These are phyloP conservation scores for Rhinatrema bivittatum DNA, from an alignment of 2,797 vertebrate species.

Conservation along the genomic window DNA sequence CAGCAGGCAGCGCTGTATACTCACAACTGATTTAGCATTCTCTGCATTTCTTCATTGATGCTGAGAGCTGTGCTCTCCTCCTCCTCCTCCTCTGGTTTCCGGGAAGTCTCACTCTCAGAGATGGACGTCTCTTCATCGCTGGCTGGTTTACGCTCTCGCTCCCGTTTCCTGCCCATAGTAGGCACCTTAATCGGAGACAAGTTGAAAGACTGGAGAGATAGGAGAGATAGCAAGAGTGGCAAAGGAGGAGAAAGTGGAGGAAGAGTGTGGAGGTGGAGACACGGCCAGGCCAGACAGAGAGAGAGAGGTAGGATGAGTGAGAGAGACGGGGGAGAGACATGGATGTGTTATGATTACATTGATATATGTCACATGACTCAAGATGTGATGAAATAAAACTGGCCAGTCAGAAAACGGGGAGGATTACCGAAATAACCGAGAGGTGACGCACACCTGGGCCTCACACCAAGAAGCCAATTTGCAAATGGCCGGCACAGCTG, in stretches of 20 bases:
- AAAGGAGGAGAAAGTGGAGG: constrained; percentile 21
- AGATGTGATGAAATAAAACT: too few relatives aligned
- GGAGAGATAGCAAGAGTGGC: constrained; percentile 27
- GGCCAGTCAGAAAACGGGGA: too few relatives aligned
- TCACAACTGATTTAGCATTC: constrained; percentile 95
- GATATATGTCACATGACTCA: too few relatives aligned
- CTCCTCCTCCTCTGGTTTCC: constrained; percentile 75
- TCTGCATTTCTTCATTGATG: constrained; percentile 97
- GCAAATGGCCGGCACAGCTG: too few relatives aligned
- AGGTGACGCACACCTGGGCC: too few relatives aligned
- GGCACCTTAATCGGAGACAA: constrained; percentile 71
- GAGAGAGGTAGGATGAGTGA: too few relatives aligned
- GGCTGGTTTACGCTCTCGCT: constrained; percentile 77
- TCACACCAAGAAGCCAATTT: too few relatives aligned
- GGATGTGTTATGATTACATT: too few relatives aligned
- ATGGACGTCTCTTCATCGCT: constrained; percentile 78
- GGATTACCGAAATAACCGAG: too few relatives aligned
- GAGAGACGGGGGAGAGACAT: too few relatives aligned
- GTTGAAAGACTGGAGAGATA: constrained; percentile 52
- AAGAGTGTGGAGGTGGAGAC: constrained; percentile 33
- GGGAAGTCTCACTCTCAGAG: constrained; percentile 76
- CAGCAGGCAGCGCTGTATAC: too few relatives aligned
- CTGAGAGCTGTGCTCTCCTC: constrained; percentile 82
- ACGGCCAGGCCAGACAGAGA: too few relatives aligned
- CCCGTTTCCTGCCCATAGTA: constrained; percentile 76